Base-by-base conservation (phyloP, 2,797 vertebrate genomes). In the Gouania willdenowi region DNA sequence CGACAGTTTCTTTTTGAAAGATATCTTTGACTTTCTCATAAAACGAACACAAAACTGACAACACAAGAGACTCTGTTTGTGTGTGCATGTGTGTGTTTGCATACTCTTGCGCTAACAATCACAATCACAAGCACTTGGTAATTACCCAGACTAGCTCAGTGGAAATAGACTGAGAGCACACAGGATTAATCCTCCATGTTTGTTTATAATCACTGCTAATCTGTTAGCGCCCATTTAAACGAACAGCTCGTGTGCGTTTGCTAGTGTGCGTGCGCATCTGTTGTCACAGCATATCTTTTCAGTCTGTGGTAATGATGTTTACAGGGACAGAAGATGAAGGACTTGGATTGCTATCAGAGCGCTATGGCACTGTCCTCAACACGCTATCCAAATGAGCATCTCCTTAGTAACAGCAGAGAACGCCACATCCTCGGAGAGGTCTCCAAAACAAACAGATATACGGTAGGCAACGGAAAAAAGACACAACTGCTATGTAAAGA, bases 121-220 rank as follows among this genome's bases (percentile, higher is more conserved):
- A n/a, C n/a, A n/a, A n/a, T n/a, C n/a, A n/a, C n/a, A 70, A 70
- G 38, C 52, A 52, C 68, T 81, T 66, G 41, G 73, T 84, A 84
- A 86, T 83, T 77, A 85, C 71, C 77, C 66, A 55, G 74, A 79
- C 75, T 68, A 74, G 75, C 71, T 67, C 57, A 68, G 66, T 77
- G 71, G 68, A 74, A 76, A 80, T 82, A 77, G 72, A 79, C 66
- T 67, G 37, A 70, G 76, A 77, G 68, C 67, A 75, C 77, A 84
- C 81, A 77, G 79, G 79, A 88, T 85, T 85, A 84, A 87, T 85
- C 84, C 81, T 64, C 58, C 65, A 58, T 83, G 83, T 87, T 89
- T 86, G 78, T 83, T 86, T 81, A 83, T 87, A 85, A 88, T 85
- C 84, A 87, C 77, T 75, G 71, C 71, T 88, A 87, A 89, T 88